Percentiles rank a stretch among this genome's conserved stretches.
Conservation (phyloP, 1,140 invertebrate genomes). For the Calosoma granatense region DNA sequence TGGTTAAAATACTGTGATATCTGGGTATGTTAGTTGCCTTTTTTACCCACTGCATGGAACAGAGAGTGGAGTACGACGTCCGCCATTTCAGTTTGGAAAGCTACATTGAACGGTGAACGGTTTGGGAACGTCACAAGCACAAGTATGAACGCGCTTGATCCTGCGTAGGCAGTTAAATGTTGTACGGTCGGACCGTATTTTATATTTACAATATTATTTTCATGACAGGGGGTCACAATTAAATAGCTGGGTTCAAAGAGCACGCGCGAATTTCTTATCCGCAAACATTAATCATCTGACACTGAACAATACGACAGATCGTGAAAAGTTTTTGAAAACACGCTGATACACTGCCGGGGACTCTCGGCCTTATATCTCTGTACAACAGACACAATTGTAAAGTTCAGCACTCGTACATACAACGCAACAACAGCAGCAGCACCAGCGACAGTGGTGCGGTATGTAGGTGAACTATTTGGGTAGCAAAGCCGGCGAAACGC, state of each 20-base stretch:
- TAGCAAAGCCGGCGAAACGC: background rate
- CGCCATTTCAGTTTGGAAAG: no score
- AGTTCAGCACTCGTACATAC: no score
- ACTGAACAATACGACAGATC: background rate
- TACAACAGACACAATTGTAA: no score
- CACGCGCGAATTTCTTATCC: background rate
- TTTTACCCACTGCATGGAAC: no score
- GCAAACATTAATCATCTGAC: background rate
- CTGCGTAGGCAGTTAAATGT: background rate
- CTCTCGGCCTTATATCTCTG: no score
- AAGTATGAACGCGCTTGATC: background rate
- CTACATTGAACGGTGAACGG: background rate
- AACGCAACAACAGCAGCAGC: no score
- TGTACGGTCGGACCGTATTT: background rate
- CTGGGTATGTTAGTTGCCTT: background rate
- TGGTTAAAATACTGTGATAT: background rate
- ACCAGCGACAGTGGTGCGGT: no score
- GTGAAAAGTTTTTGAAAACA: background rate
- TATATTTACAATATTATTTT: background rate
- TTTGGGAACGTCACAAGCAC: background rate
- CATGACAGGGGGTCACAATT: conserved; percentile 7
- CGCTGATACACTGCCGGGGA: background rate
- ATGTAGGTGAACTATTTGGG: background rate
- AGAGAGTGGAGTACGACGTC: no score
- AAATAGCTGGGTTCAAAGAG: background rate